Evolutionary conservation across 2,888 invertebrate species (phyloP).

Genomic region (Sclerodermus sp.): DNA sequence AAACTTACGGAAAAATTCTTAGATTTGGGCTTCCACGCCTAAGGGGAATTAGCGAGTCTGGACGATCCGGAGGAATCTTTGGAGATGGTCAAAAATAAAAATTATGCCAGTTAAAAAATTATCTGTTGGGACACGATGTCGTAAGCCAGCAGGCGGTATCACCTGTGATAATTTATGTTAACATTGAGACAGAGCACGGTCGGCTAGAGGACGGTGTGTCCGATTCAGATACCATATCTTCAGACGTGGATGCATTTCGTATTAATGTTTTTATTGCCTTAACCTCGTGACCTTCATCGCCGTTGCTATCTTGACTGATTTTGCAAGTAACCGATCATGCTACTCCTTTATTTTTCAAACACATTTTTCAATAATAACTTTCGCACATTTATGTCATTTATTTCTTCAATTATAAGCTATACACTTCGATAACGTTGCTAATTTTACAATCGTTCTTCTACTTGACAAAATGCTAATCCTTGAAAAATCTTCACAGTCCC

Average conservation of each 20-base stretch:
- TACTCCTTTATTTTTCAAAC: too few relatives aligned
- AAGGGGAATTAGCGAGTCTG: too few relatives aligned
- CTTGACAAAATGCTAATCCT: too few relatives aligned
- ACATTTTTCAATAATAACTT: neutral
- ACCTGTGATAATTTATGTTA: slow-evolving; percentile 47
- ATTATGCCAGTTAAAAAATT: slow-evolving; percentile 17
- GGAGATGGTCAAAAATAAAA: neutral
- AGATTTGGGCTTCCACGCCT: too few relatives aligned
- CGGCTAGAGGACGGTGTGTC: slow-evolving; percentile 40
- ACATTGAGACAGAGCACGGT: slow-evolving; percentile 43
- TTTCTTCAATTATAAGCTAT: too few relatives aligned
- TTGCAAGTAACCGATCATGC: neutral
- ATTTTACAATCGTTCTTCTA: too few relatives aligned
- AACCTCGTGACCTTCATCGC: slow-evolving; percentile 32
- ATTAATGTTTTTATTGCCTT: slow-evolving; percentile 32
- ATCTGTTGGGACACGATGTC: slow-evolving; percentile 23
- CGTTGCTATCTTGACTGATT: neutral
- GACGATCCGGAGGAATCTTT: neutral
- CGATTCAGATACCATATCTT: slow-evolving; percentile 42
- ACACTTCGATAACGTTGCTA: too few relatives aligned
- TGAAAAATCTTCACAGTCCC: too few relatives aligned
- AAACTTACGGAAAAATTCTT: too few relatives aligned
- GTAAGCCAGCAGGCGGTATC: slow-evolving; percentile 28
- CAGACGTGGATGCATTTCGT: slow-evolving; percentile 34
- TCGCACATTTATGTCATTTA: neutral